Evolutionary conservation across 2,113 vertebrate genomes (phyloP), one percentile per base, ranked within the genome.

Genomic region (Sclerurus mexicanus): DNA sequence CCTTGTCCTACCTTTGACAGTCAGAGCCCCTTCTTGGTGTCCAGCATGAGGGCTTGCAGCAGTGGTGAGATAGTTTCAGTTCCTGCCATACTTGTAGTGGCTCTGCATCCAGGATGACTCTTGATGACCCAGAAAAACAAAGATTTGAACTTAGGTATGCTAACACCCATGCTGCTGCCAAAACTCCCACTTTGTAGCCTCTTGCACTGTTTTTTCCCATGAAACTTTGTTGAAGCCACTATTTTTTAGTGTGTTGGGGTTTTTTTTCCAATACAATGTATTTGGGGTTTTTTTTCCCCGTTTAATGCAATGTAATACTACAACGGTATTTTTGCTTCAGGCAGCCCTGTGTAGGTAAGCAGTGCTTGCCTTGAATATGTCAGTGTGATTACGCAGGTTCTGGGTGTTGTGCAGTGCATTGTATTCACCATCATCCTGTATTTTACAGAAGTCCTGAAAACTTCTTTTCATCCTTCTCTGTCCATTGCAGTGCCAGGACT

Each of bases 41-140:
- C 16, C 0, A 0, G 40, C 39, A 27, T 0, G 50, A 30, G 21
- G 13, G 4, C 13, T 77, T 44, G 14, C 22, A 35, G 64, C 16
- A 14, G 4, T 13, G 73, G 60, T 24, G 59, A 19, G 27, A 12
- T 4, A 35, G 5, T 44, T 77, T 75, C 49, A 42, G 30, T 63
- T 83, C 14, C 11, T 87, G 50, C 14, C 9, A 1, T 33, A 4
- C 5, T 31, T 55, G 10, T 9, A 27, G 58, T 2, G 2, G 23
- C 27, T 59, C 17, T 68, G 87, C 28, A 35, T 85, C 16, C 16
- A 49, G 27, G 21, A 42, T 67, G 21, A 27, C 24, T 76, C 7
- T 89, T 89, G 25, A 42, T 40, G 16, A 21, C 72, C 24, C 23
- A 46, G 12, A 39, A 64, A 50, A 91, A 52, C 23, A 47, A 72